Evolutionary conservation across 2,888 invertebrate genomes (phyloP), one percentile per base, ranked within the genome.

Genomic region (Coelopa pilipes): DNA sequence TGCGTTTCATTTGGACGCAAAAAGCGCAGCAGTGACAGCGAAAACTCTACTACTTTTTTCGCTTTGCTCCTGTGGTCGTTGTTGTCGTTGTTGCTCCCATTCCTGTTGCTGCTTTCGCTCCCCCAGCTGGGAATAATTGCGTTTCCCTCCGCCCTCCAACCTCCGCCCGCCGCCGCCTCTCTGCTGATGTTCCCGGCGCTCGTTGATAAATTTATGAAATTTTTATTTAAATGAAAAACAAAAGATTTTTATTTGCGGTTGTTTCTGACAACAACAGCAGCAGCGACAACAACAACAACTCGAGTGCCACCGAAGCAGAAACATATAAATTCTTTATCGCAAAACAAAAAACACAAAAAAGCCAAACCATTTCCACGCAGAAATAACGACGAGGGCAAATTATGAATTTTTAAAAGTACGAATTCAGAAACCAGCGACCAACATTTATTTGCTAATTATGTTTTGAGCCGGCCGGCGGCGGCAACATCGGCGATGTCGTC

Each of bases 191-290:
- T 49, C 19, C 15, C 24, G 49, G 19, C 57, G 21, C 7, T 24
- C 34, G 19, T 49, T 34, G 57, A 59, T 34, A 45, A 63, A 68
- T 74, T 72, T 72, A 74, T 71, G 68, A 71, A 67, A 66, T 46
- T 68, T 74, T 68, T 68, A 71, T 74, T 70, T 70, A 71, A 72
- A 68, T 71, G 50, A 71, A 71, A 71, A 34, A 15, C 55, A 46
- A 55, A 63, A 55, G 45, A 65, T 71, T 74, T 74, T 69, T 69
- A 69, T 70, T 60, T 72, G 72, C 19, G 72, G 69, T 69, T 65
- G 72, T 59, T 50, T 69, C 59, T 55, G 71, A 71, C 63, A 71
- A 71, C 55, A 21, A 53, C 24, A 19, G 24, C 62, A 62, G n/a
- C 71, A 60, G 21, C 17, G 60, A 19, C 60, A 62, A 70, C 24